Base-by-base conservation (phyloP, 2,888 invertebrate species). In the Tetramorium bicarinatum region DNA sequence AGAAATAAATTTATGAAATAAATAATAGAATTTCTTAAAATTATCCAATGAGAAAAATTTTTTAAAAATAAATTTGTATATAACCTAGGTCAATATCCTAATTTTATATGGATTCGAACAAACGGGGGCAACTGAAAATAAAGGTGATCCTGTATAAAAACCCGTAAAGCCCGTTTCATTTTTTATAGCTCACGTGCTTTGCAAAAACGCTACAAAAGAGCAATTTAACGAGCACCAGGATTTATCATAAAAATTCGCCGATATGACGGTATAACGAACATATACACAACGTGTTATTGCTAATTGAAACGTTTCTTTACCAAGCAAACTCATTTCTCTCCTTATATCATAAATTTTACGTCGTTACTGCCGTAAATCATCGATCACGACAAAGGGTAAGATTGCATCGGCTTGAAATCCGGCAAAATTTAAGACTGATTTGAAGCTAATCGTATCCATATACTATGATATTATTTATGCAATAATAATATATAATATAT, bases 201-300 rank as follows among this genome's bases (percentile, higher is more conserved):
- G 41, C 44, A 49, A 49, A 41, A 41, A 69, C 13, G 41, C 11
- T 69, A 21, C 44, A 56, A 59, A 79, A 75, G 34, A 15, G 21
- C 44, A 34, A 41, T 29, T 56, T 71, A 79, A 56, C 56, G 71
- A 79, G 56, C 44, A 11, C 21, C 18, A 38, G 8, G 18, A 47
- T 59, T 8, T 25, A 21, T 79, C 13, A 47, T 79, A 71, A 79
- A 79, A 79, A 71, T 79, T 56, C 11, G 13, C 25, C 62, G 49
- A 41, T 62, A 47, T 34, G 52, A 54, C 52, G 52, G 21, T 25
- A 7, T 56, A 71, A 79, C 56, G 29, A 34, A 56, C 15, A 34
- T 29, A 29, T 8, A 69, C 21, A 44, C 21, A 41, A 69, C 9
- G 25, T 15, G 21, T 79, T 56, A 79, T 71, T 71, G 56, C 44